phyloP scores from a whole-genome alignment of 1,140 invertebrate genomes.

The Pogonus chalceus region DNA sequence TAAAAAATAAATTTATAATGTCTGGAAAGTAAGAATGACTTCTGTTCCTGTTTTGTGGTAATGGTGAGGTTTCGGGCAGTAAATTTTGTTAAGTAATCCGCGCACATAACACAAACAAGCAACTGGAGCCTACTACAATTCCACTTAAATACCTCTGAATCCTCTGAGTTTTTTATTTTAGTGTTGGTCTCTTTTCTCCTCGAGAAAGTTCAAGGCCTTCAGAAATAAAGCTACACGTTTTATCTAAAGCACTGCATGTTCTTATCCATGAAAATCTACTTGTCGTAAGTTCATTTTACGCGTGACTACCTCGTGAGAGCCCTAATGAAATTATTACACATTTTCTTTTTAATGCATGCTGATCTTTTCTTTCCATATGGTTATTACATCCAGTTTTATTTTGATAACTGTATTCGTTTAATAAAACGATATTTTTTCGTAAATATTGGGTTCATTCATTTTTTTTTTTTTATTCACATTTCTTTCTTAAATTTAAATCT shows the following conservation, averaged over 20 bases:
- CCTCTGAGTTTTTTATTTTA: not conserved
- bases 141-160: slow-evolving; percentile 1
- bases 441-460: too few relatives aligned
- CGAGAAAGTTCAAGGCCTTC: not conserved
- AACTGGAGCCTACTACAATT: not conserved
- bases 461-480: too few relatives aligned
- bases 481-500: too few relatives aligned
- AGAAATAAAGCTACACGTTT: not conserved
- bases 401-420: too few relatives aligned
- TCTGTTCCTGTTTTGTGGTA: not conserved
- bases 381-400: too few relatives aligned
- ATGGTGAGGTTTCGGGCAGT: not conserved
- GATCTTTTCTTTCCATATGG: too few relatives aligned
- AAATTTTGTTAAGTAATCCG: slow-evolving; percentile 1
- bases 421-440: too few relatives aligned
- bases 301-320: too few relatives aligned
- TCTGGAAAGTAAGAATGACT: too few relatives aligned
- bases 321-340: too few relatives aligned
- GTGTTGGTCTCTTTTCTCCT: not conserved
- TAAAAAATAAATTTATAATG: too few relatives aligned
- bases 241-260: not conserved
- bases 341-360: too few relatives aligned
- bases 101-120: not conserved
- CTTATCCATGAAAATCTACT: not conserved
- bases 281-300: not conserved